These are phyloP conservation scores for Aldrovandia affinis DNA, from an alignment of 2,797 vertebrate species.

Conservation along the genomic window DNA sequence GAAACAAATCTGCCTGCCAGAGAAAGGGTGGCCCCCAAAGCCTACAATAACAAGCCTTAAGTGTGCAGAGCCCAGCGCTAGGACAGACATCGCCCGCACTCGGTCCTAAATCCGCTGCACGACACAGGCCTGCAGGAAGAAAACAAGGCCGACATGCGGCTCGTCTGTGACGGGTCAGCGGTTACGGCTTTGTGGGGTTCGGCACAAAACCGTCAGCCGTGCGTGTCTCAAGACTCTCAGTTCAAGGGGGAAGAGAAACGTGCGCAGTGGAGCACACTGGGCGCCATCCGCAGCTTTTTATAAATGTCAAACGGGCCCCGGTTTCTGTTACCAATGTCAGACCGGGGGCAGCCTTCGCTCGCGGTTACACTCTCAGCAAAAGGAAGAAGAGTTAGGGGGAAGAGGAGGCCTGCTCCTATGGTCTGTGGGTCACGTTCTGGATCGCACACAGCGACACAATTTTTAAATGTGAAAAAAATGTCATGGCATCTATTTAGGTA, in stretches of 20 bases:
- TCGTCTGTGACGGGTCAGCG: neutral
- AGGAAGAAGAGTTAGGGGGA: too few species aligned
- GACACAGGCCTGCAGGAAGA: neutral
- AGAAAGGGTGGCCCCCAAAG: neutral
- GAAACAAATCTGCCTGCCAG: neutral
- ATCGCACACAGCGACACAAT: neutral
- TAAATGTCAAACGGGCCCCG: constrained; percentile 40
- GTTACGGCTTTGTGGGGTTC: neutral
- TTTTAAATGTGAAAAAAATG: neutral
- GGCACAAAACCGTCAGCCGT: constrained; percentile 26
- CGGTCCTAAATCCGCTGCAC: neutral
- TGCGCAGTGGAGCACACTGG: constrained; percentile 23
- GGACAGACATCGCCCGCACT: neutral
- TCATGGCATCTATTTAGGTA: neutral
- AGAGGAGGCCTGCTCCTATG: too few species aligned
- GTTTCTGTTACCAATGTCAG: neutral
- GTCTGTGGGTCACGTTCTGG: neutral
- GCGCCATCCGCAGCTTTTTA: neutral
- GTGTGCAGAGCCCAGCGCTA: neutral
- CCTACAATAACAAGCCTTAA: neutral
- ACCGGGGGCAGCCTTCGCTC: neutral
- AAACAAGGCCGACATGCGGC: neutral
- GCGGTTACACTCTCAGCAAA: too few species aligned
- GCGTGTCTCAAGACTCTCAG: neutral
- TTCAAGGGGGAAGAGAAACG: constrained; percentile 36